Base-by-base conservation (phyloP, 2,113 vertebrate species). In the Polypterus bichir region DNA sequence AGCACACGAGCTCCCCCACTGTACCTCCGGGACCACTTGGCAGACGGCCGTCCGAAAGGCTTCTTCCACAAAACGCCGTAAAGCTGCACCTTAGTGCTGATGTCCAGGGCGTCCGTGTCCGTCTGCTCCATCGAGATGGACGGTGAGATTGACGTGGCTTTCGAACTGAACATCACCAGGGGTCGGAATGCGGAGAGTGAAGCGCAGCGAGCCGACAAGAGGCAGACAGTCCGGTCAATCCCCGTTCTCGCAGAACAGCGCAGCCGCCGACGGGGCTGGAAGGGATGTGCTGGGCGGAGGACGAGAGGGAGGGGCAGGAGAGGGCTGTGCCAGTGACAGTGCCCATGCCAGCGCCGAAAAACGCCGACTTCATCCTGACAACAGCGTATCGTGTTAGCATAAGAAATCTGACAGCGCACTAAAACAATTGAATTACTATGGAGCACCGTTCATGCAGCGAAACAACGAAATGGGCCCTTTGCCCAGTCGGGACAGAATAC, bases 81-180 rank as follows among this genome's bases (percentile, higher is more conserved):
- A 56, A 97, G 85, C 83, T 98, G 96, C 83, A 98, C 96, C 77
- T 97, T 97, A 76, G 92, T 97, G 84, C 92, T 97, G 82, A 97
- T 90, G 74, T 96, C 92, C 84, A 97, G 68, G 57, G 78, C 85
- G 44, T 96, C 90, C 0, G 85, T 77, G 73, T 97, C 94, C 0
- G 91, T 71, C 69, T 90, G 92, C 74, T 98, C 96, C 90, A 97
- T 92, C 71, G 90, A 93, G 0, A 85, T 82, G 78, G 91, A 91
- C 57, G 85, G 86, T 3, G 84, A 84, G 44, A 87, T 76, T 0
- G 86, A 82, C 62, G 76, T 81, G 68, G 84, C 81, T 76, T 86
- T 87, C 62, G 90, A 86, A 49, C 82, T 75, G 5, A 91, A 86
- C 86, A 95, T 93, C 44, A 44, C 62, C 49, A 47, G 66, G 65